A percentile compares a stretch with the other conserved stretches of the same genome.
Conservation (phyloP, 2,113 vertebrate genomes). For the Synchiropus splendidus region DNA sequence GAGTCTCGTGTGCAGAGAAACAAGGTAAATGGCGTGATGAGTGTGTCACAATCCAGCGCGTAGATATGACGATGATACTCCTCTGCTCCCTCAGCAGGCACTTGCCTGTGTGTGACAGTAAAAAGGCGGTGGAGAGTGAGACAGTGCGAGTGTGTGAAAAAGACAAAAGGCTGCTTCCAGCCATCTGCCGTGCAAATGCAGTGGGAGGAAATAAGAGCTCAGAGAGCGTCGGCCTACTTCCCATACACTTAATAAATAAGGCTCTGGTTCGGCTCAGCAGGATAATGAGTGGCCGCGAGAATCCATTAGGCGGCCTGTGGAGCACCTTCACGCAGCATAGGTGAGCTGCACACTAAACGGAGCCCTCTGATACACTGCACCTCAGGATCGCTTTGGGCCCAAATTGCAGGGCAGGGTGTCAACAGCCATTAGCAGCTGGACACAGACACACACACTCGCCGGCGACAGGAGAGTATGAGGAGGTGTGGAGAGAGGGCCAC, state of each 20-base stretch:
- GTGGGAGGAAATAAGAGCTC: background rate
- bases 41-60: no score
- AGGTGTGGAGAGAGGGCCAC: constrained; percentile 38
- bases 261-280: constrained; percentile 16
- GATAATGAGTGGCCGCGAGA: constrained; percentile 31
- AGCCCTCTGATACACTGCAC: no score
- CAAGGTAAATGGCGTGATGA: no score
- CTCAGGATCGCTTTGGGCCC: constrained; percentile 4
- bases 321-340: no score
- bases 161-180: constrained; percentile 3
- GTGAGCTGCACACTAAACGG: no score
- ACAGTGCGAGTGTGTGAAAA: background rate
- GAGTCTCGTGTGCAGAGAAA: no score
- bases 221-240: constrained; percentile 7
- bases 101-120: constrained; percentile 3
- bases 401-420: constrained; percentile 22
- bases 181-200: constrained; percentile 3
- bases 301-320: constrained; percentile 7
- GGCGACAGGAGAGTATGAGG: constrained; percentile 21
- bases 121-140: background rate
- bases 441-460: constrained; percentile 9
- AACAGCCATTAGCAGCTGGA: constrained; percentile 31
- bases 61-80: no score
- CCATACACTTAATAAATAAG: constrained; percentile 30
- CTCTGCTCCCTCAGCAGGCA: no score